Conservation (phyloP, 2,113 vertebrate genomes). For the rabbit (Oryctolagus cuniculus) region mOryCun1.1 NC_091435.1:9761501-9762000, state of each 20-base stretch:
- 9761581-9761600: neutral
- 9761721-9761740: no score
- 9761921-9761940: neutral
- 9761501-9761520: neutral
- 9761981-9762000: neutral
- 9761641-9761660: neutral
- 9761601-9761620: neutral
- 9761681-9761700: neutral
- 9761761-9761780: neutral
- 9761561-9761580: neutral
- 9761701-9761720: neutral
- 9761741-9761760: accelerated
- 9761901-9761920: no score
- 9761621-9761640: no score
- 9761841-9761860: accelerated
- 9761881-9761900: neutral
- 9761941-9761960: neutral
- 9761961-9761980: neutral
- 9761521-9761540: neutral
- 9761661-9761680: neutral
- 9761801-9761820: neutral
- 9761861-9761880: neutral
- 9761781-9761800: neutral
- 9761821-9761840: neutral
- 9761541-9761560: neutral